Evolutionary conservation across 2,888 invertebrate genomes (phyloP).

Genomic region (Drosophila imparisetae): DNA sequence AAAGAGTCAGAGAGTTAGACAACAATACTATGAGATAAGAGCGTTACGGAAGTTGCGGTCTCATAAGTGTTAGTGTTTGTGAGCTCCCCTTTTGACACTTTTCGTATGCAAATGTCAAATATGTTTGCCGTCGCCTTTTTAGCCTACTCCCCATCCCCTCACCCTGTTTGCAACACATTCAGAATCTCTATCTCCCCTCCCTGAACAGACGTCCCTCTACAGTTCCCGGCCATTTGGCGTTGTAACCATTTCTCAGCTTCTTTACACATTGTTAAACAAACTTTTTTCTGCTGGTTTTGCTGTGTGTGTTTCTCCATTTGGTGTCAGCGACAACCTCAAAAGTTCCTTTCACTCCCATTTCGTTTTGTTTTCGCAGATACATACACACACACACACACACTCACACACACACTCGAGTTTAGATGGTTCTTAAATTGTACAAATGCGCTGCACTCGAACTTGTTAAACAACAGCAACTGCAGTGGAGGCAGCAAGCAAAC

Average conservation of each 20-base stretch:
- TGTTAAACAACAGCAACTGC: slow-evolving; percentile 65
- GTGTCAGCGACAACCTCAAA: slow-evolving; percentile 73
- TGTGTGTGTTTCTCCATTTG: slow-evolving; percentile 65
- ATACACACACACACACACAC: slow-evolving; percentile 29
- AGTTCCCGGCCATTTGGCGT: slow-evolving; percentile 29
- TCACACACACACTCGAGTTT: slow-evolving; percentile 44
- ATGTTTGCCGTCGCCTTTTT: slow-evolving; percentile 60
- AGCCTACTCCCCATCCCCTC: not conserved
- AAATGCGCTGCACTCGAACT: slow-evolving; percentile 76
- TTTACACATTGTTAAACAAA: slow-evolving; percentile 72
- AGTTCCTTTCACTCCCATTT: slow-evolving; percentile 38
- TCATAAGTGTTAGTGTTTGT: slow-evolving; percentile 28
- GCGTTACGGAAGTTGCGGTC: slow-evolving; percentile 54
- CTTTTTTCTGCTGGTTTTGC: slow-evolving; percentile 50
- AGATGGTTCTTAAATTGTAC: slow-evolving; percentile 72
- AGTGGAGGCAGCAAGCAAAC: slow-evolving; percentile 9
- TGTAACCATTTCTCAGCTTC: slow-evolving; percentile 47
- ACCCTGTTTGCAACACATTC: not conserved
- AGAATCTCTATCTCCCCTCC: not conserved
- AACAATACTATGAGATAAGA: slow-evolving; percentile 60
- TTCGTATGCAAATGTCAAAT: slow-evolving; percentile 77
- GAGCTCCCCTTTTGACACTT: slow-evolving; percentile 63
- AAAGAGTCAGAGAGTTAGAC: slow-evolving; percentile 2
- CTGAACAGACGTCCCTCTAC: not conserved
- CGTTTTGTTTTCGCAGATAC: slow-evolving; percentile 36